Conservation (phyloP, 2,888 invertebrate genomes). For the Leptothorax acervorum region DNA sequence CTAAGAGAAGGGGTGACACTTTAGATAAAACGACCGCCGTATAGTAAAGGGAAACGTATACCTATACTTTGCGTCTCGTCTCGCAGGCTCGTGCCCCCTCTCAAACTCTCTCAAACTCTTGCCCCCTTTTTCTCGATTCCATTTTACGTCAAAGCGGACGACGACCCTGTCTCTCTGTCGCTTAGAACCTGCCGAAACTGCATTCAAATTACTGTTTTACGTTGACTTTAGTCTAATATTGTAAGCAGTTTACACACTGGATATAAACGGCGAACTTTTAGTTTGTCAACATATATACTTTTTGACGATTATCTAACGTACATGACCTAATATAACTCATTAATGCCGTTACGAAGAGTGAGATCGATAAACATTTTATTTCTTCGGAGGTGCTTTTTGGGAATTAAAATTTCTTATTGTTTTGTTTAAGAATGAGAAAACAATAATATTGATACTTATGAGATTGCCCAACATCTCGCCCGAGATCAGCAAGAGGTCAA, state of each 20-base stretch:
- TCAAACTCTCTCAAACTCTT: conserved; percentile 47
- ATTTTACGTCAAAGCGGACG: conserved; percentile 53
- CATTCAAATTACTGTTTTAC: conserved; percentile 1
- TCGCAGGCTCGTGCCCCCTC: neutral
- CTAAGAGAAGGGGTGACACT: conserved; percentile 12
- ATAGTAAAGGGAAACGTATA: neutral
- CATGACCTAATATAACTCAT: neutral
- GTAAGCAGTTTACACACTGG: neutral
- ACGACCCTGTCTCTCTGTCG: conserved; percentile 6
- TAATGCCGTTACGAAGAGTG: neutral
- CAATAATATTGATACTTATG: neutral
- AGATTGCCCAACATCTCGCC: too few relatives aligned
- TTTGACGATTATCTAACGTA: neutral
- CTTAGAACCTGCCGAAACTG: neutral
- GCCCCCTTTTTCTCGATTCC: conserved; percentile 41
- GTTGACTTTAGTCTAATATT: neutral
- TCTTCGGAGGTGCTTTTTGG: neutral
- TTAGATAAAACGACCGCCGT: neutral
- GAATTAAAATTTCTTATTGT: neutral
- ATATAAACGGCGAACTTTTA: neutral
- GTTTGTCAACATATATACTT: neutral
- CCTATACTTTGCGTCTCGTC: neutral
- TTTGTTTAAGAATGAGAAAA: neutral
- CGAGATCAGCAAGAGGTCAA: neutral
- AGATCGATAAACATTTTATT: neutral